A percentile compares a stretch with the other conserved stretches of the same genome.
These are phyloP conservation scores for Drosophila neocordata DNA, from an alignment of 1,140 invertebrate species.

Conservation along the genomic window DNA sequence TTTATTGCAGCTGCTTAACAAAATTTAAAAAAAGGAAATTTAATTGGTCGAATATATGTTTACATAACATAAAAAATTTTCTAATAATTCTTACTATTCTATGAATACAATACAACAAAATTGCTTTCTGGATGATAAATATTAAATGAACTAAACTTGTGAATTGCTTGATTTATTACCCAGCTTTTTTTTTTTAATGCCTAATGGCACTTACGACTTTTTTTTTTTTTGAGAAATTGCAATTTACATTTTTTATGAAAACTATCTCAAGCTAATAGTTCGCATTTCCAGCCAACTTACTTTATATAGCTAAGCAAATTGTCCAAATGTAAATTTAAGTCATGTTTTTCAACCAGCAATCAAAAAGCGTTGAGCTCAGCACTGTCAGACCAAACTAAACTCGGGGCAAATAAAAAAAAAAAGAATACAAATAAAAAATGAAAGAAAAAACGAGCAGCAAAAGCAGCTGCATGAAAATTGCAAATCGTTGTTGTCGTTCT, in stretches of 20 bases:
- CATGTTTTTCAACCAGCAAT: constrained; percentile 47
- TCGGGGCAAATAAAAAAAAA: constrained; percentile 15
- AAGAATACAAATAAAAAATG: constrained; percentile 51
- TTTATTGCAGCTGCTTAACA: too few species aligned
- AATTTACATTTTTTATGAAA: neutral
- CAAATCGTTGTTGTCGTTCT: constrained; percentile 30
- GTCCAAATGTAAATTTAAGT: constrained; percentile 17
- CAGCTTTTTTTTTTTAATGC: too few species aligned
- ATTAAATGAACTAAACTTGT: too few species aligned
- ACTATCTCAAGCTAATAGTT: neutral
- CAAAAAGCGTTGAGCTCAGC: constrained; percentile 66
- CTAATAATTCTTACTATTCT: too few species aligned
- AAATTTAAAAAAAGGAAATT: too few species aligned
- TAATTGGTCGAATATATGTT: too few species aligned
- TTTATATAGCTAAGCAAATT: constrained; percentile 27
- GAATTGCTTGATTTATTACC: too few species aligned
- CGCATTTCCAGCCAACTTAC: constrained; percentile 19
- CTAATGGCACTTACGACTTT: too few species aligned
- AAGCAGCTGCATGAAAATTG: constrained; percentile 44
- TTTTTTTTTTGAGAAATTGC: neutral
- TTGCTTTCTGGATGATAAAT: too few species aligned
- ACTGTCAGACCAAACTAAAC: constrained; percentile 3
- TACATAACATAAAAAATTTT: too few species aligned
- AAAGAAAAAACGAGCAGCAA: constrained; percentile 20
- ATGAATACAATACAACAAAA: too few species aligned